phyloP scores from a whole-genome alignment of 2,888 invertebrate species.

The Luffia ferchaultella region DNA sequence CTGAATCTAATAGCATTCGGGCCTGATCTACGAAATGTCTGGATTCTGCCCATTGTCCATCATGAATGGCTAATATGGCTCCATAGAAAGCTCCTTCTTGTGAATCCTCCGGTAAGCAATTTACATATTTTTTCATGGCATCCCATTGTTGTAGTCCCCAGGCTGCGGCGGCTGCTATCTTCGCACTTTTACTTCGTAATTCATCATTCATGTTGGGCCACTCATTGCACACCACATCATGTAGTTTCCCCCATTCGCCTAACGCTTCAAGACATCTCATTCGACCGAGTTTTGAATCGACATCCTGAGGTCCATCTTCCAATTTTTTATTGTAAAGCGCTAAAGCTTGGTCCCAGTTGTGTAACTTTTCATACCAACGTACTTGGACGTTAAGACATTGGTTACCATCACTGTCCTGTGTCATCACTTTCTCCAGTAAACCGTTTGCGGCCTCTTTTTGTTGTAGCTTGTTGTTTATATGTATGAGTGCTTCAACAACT shows the following conservation, averaged over 20 bases:
- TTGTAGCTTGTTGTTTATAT: constrained; percentile 97
- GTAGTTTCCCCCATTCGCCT: constrained; percentile 93
- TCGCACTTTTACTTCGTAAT: constrained; percentile 75
- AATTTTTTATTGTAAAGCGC: constrained; percentile 84
- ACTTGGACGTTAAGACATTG: constrained; percentile 74
- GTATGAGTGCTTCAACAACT: constrained; percentile 92
- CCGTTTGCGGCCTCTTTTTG: constrained; percentile 99
- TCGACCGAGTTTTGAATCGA: constrained; percentile 87
- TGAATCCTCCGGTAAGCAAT: constrained; percentile 88
- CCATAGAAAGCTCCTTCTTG: constrained; percentile 97
- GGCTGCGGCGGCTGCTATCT: constrained; percentile 92
- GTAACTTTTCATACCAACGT: constrained; percentile 98
- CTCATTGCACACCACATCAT: constrained; percentile 79
- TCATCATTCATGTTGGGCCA: constrained; percentile 73
- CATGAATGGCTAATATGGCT: constrained; percentile 90
- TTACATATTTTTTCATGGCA: constrained; percentile 91
- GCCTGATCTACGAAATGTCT: constrained; percentile 90
- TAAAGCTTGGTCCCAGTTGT: constrained; percentile 98
- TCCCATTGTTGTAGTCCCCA: constrained; percentile 97
- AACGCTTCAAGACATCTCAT: constrained; percentile 96
- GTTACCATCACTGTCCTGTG: constrained; percentile 73
- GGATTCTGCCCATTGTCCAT: constrained; percentile 73
- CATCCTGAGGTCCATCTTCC: constrained; percentile 69
- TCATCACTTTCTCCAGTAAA: constrained; percentile 87
- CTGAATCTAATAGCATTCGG: constrained; percentile 92